These are phyloP conservation scores for Harpagifer antarcticus DNA, from an alignment of 2,797 vertebrate species.

Conservation along the genomic window DNA sequence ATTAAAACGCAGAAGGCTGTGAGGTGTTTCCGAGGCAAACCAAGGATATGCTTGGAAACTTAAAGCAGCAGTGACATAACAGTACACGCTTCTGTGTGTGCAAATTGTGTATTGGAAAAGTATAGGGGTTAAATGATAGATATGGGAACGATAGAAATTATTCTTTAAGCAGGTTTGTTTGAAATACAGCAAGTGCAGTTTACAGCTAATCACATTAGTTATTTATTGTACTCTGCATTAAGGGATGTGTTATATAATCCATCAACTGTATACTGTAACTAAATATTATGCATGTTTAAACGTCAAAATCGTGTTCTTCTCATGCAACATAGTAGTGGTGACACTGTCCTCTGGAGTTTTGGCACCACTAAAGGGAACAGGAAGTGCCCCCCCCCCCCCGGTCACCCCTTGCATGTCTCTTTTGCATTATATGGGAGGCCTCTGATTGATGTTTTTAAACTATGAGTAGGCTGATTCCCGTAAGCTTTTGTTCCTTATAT, in stretches of 20 bases:
- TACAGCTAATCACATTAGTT: not conserved
- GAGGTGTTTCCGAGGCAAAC: slow-evolving; percentile 1
- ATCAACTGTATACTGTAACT: not conserved
- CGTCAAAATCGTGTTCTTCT: not conserved
- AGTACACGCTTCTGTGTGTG: not conserved
- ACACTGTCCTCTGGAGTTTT: not conserved
- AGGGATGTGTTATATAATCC: not conserved
- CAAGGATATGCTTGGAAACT: not conserved
- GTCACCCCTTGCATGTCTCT: too few species aligned
- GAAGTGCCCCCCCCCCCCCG: too few species aligned
- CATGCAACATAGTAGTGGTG: not conserved
- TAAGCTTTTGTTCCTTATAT: too few species aligned
- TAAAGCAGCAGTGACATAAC: not conserved
- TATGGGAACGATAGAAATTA: too few species aligned
- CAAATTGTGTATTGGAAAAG: not conserved
- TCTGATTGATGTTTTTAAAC: too few species aligned
- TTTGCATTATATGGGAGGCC: too few species aligned
- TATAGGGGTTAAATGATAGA: not conserved
- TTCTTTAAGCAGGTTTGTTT: not conserved
- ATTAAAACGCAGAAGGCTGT: not conserved
- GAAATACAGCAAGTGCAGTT: not conserved
- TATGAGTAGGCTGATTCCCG: too few species aligned
- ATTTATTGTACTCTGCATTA: not conserved
- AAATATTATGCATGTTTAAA: not conserved
- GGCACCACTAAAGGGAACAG: too few species aligned